Evolutionary conservation across 2,888 invertebrate species (phyloP), one percentile per base, ranked within the genome.

Genomic region (Drosophila longiperda): DNA sequence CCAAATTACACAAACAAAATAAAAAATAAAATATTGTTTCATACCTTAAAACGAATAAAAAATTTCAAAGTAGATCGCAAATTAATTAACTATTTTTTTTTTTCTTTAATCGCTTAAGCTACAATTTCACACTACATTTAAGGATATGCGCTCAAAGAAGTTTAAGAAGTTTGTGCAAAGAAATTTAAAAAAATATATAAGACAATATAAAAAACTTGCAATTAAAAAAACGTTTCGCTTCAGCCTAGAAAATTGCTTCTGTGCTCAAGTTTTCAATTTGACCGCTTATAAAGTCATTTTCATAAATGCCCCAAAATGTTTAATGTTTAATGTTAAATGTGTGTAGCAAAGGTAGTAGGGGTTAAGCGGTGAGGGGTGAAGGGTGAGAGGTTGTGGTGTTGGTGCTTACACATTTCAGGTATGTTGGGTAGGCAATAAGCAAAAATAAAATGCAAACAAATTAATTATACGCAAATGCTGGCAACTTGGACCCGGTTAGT

Each of bases 281-380:
- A 1, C 20, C 20, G 72, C 60, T 60, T 80, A 75, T 77, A 78
- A 87, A 83, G 81, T 75, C 75, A 90, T 90, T 89, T 90, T 69
- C 90, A 89, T 90, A 79, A 86, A 81, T 60, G 62, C 78, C 66
- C 68, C 81, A 87, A 83, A 84, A 71, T 84, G 73, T 80, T 82
- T 57, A 69, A 53, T 73, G 38, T 8, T 38, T 8, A 38, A 38
- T 55, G 55, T 38, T 38, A 12, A 38, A 55, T 38, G 36, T 38
- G 54, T 38, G 36, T 23, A 45, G 45, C 12, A 8, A 15, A 15
- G 45, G 7, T 4, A 15, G 17, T 17, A 15, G 1, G 20, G 2
- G 1, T 8, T 3, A 33, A 45, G 9, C 15, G 20, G 17, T 17
- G 34, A 3, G 20, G 2, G 1, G 15, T 3, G 75, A 34, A 26